phyloP scores from a whole-genome alignment of 2,797 vertebrate genomes.

The Malurus splendens region DNA sequence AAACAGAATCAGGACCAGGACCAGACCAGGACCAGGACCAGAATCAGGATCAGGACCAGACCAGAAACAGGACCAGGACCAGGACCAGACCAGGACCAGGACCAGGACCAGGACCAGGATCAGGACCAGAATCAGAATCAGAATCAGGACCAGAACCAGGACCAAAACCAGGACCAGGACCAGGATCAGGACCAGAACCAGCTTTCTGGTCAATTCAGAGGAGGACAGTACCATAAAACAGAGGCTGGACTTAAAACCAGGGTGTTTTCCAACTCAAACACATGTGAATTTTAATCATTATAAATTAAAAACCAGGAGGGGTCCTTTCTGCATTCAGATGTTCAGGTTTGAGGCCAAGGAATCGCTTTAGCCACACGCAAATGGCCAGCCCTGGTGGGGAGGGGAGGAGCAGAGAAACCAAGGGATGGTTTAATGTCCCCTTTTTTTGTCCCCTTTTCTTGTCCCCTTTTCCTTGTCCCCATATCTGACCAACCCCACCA shows the following conservation, averaged over 20 bases:
- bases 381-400: neutral
- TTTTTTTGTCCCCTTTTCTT: neutral
- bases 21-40: too few relatives aligned
- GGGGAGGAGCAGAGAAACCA: neutral
- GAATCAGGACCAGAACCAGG: neutral
- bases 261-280: neutral
- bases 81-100: neutral
- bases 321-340: neutral
- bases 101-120: neutral
- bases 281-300: neutral
- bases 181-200: neutral
- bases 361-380: neutral
- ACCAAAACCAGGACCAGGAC: neutral
- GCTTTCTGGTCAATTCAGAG: neutral
- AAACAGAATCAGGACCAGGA: too few relatives aligned
- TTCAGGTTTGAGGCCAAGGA: neutral
- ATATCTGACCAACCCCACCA: neutral
- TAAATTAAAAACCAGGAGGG: neutral
- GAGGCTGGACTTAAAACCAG: neutral
- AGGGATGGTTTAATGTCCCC: neutral
- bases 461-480: neutral
- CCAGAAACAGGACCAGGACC: neutral
- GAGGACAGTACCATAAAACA: accelerated
- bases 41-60: neutral
- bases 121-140: neutral